Base-by-base conservation (phyloP, 2,113 vertebrate species). In the Silurus glanis region DNA sequence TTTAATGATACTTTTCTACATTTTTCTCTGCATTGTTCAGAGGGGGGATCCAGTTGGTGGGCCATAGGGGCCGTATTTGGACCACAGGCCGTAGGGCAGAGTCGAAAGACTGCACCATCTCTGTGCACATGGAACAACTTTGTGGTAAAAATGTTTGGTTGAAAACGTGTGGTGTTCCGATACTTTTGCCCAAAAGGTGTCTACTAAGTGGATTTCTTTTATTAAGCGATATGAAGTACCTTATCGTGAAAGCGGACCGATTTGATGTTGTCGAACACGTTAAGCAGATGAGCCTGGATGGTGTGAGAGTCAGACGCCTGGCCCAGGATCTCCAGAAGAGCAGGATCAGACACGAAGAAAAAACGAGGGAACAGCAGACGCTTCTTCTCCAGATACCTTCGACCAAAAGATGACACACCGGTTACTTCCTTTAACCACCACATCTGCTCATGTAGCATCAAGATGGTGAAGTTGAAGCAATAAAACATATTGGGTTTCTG, bases 341-440 rank as follows among this genome's bases (percentile, higher is more conserved):
- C 95, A 0, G 98, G 97, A 89, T 99, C 98, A 0, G 98, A 99
- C 61, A 99, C 97, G 0, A 99, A 99, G 94, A 99, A 99, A 93
- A 99, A 99, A 5, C 97, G 95, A 83, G 97, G 98, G 88, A 99
- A 99, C 1, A 96, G 92, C 19, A 98, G 93, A 0, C 98, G 96
- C 71, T 99, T 99, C 91, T 97, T 99, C 91, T 99, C 98, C 93
- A 99, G 88, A 87, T 99, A 99, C 3, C 98, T 99, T 87, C 16
- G 87, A 86, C 88, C 23, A 58, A 49, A 55, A 89, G 28, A 59
- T 21, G 19, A 47, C n/a, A 78, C 55, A 10, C 51, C 16, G 74
- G 6, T 78, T 55, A 37, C 37, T 37, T 37, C 37, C 2, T 37
- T 37, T 2, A 28, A 6, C 13, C 28, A 69, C 4, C 13, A 13